Evolutionary conservation across 2,888 invertebrate genomes (phyloP).

Genomic region (Phalera bucephala): DNA sequence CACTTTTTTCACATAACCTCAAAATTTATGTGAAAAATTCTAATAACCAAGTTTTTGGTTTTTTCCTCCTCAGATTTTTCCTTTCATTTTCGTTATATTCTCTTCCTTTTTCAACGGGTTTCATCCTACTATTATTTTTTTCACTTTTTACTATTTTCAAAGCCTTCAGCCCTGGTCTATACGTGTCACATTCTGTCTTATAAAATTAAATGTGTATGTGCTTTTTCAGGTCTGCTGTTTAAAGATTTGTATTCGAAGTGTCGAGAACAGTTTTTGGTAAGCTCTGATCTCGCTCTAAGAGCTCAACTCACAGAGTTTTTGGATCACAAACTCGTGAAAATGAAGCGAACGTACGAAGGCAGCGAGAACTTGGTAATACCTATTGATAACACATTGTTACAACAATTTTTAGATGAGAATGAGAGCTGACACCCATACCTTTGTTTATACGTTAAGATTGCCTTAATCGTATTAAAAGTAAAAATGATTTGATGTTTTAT

Average conservation of each 20-base stretch:
- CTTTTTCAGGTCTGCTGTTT: slow-evolving; percentile 90
- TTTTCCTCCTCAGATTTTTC: too few species aligned
- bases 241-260: slow-evolving; percentile 93
- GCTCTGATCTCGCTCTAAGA: slow-evolving; percentile 94
- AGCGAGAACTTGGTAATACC: slow-evolving; percentile 92
- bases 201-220: too few species aligned
- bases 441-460: neutral
- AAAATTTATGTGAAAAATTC: too few species aligned
- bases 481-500: neutral
- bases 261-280: slow-evolving; percentile 95
- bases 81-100: too few species aligned
- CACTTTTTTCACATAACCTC: too few species aligned
- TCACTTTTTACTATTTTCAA: too few species aligned
- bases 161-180: too few species aligned
- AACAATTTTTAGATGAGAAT: slow-evolving; percentile 89
- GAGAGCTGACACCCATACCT: slow-evolving; percentile 37
- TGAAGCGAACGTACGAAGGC: slow-evolving; percentile 91
- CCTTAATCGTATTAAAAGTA: neutral
- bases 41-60: too few species aligned
- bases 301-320: slow-evolving; percentile 97
- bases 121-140: too few species aligned
- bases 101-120: too few species aligned
- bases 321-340: slow-evolving; percentile 95
- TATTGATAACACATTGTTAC: slow-evolving; percentile 87
- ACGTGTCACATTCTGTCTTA: too few species aligned